phyloP scores from a whole-genome alignment of 2,113 vertebrate species.

The Hippopotamus amphibius region DNA sequence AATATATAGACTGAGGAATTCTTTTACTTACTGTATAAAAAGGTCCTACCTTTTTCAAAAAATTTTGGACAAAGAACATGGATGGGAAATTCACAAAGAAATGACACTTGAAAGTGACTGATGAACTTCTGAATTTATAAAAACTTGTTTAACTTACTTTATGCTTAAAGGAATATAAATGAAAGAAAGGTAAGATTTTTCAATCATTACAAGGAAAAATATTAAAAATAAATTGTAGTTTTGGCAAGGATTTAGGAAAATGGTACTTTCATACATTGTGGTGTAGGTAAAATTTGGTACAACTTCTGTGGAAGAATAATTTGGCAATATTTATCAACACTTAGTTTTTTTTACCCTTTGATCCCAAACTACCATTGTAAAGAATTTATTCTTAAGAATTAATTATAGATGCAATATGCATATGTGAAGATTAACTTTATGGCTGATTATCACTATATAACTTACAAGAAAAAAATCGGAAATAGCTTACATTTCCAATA shows the following conservation, averaged over 20 bases:
- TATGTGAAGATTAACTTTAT: background rate
- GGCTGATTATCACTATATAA: background rate
- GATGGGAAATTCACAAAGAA: slow-evolving; percentile 9
- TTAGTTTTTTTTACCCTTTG: background rate
- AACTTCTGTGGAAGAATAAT: background rate
- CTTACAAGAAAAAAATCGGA: background rate
- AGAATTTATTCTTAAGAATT: background rate
- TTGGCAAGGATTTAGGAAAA: background rate
- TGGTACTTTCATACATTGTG: background rate
- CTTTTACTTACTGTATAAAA: background rate
- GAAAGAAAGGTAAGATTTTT: background rate
- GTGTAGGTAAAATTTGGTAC: background rate
- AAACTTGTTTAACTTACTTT: background rate
- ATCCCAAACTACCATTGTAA: background rate
- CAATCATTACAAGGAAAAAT: background rate
- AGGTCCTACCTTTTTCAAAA: background rate
- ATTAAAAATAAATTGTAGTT: background rate
- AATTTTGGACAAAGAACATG: background rate
- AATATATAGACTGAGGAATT: background rate
- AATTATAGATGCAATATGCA: background rate
- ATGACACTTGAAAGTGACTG: background rate
- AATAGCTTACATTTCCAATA: background rate
- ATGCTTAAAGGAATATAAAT: background rate
- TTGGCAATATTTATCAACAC: background rate
- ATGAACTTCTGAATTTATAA: background rate